Conservation (phyloP, 2,888 invertebrate genomes). For the Morpho helenor region DNA sequence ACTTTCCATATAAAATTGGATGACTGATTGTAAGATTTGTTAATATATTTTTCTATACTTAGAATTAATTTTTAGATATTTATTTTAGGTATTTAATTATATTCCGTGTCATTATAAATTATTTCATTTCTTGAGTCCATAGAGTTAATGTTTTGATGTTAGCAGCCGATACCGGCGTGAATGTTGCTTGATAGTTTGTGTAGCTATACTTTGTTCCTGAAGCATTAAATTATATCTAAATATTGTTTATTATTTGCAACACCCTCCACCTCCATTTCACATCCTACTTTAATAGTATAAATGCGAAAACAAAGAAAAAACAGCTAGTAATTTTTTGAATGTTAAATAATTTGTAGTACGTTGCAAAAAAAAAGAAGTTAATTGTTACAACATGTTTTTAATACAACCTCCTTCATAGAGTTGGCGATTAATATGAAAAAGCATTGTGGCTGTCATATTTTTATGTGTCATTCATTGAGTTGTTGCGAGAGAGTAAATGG, state of each 20-base stretch:
- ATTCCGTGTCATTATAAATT: constrained; percentile 12
- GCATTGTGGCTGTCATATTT: no score
- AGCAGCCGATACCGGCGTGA: constrained; percentile 32
- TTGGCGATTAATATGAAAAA: no score
- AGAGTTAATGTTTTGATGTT: constrained; percentile 33
- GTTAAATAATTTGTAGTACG: no score
- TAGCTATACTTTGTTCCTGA: constrained; percentile 67
- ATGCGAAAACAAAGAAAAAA: no score
- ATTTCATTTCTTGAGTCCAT: constrained; percentile 19
- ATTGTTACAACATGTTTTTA: no score
- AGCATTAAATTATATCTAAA: constrained; percentile 59
- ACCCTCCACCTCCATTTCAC: background rate
- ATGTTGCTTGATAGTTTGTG: constrained; percentile 55
- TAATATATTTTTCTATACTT: constrained; percentile 28
- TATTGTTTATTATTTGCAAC: background rate
- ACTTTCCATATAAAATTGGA: background rate
- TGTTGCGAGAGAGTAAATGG: no score
- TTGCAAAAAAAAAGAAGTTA: no score
- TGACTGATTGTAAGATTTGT: constrained; percentile 9
- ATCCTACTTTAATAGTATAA: no score
- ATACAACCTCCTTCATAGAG: no score
- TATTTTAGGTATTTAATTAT: constrained; percentile 11
- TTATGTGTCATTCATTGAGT: no score
- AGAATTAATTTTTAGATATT: constrained; percentile 10
- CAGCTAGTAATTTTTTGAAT: no score